Evolutionary conservation across 2,797 vertebrate genomes (phyloP).

Genomic region (Tokudaia tokunoshimensis): DNA sequence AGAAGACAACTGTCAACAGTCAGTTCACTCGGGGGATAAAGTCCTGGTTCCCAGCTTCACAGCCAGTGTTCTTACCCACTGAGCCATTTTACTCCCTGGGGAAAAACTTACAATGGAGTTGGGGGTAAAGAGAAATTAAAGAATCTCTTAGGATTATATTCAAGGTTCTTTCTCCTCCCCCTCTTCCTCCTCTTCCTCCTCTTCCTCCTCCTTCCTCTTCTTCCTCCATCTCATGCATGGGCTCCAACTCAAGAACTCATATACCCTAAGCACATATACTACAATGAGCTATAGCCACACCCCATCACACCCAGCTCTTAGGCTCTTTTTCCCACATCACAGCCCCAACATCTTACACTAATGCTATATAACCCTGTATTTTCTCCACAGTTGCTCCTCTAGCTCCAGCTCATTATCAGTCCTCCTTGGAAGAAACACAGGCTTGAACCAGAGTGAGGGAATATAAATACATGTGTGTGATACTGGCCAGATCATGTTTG

Average conservation of each 20-base stretch:
- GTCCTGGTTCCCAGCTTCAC: background rate
- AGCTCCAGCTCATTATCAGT: background rate
- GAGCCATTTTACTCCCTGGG: background rate
- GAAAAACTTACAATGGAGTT: background rate
- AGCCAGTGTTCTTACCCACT: background rate
- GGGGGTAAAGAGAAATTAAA: background rate
- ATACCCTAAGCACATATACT: background rate
- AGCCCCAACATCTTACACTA: background rate
- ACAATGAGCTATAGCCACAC: background rate
- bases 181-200: no score
- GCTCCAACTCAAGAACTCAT: background rate
- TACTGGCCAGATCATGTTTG: background rate
- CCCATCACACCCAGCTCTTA: background rate
- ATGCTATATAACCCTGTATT: background rate
- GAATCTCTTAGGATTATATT: background rate
- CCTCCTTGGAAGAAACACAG: background rate
- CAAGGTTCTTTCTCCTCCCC: background rate
- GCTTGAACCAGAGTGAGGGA: background rate
- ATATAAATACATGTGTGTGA: background rate
- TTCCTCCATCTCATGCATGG: background rate
- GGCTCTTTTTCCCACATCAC: background rate
- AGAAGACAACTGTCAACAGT: background rate
- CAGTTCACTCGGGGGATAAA: background rate
- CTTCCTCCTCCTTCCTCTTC: background rate
- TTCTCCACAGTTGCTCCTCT: background rate